Percentiles rank a stretch among this genome's conserved stretches.
Evolutionary conservation across 2,888 invertebrate species (phyloP).

Genomic region (Drosophila affinis): DNA sequence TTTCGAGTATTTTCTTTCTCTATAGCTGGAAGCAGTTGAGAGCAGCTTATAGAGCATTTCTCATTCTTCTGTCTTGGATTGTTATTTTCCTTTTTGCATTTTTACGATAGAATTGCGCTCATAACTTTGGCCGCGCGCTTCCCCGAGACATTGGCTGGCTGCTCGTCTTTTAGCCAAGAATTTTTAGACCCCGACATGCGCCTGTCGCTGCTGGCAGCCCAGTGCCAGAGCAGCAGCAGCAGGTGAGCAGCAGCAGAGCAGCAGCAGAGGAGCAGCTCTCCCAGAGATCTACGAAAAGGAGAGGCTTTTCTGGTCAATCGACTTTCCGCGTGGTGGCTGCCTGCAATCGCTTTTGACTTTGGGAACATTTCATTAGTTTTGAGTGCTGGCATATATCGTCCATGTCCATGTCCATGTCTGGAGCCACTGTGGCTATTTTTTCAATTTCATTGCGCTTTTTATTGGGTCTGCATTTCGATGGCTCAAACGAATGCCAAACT

Average conservation of each 20-base stretch:
- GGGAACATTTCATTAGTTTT: constrained; percentile 80
- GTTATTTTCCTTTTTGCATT: constrained; percentile 59
- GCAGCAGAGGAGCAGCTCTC: neutral
- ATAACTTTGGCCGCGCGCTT: constrained; percentile 65
- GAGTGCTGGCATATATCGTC: constrained; percentile 77
- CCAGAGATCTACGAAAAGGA: constrained; percentile 1
- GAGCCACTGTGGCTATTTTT: constrained; percentile 72
- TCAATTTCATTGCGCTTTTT: constrained; percentile 77
- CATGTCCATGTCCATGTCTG: constrained; percentile 34
- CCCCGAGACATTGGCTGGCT: constrained; percentile 51
- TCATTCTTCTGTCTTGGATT: neutral
- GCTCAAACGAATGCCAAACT: constrained; percentile 50
- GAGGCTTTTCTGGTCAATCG: constrained; percentile 46
- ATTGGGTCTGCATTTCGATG: constrained; percentile 71
- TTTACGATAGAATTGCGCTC: constrained; percentile 80
- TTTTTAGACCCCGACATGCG: constrained; percentile 66
- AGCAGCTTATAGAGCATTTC: constrained; percentile 13
- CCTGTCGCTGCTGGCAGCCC: constrained; percentile 62
- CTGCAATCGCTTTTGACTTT: constrained; percentile 69
- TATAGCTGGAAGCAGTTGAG: neutral
- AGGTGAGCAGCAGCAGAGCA: constrained; percentile 19
- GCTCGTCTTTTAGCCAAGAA: constrained; percentile 70
- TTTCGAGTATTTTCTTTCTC: too few species aligned
- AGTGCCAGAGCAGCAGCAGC: constrained; percentile 14
- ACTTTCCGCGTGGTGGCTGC: constrained; percentile 49